phyloP scores from a whole-genome alignment of 2,113 vertebrate species.

The Cheilinus undulatus region DNA sequence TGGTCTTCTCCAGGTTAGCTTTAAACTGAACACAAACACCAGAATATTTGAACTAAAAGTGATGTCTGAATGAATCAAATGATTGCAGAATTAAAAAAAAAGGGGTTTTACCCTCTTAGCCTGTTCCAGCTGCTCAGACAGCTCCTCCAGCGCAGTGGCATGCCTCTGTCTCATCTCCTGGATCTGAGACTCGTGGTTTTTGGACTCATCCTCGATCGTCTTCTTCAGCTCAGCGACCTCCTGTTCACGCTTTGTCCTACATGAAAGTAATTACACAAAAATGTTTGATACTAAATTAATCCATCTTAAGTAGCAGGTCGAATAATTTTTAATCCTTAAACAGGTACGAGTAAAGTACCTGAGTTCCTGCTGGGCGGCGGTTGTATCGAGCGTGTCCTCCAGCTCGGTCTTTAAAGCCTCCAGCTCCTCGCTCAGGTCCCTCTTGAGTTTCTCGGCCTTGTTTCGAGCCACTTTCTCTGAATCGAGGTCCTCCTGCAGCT shows the following conservation, averaged over 20 bases:
- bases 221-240: constrained; percentile 98
- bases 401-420: constrained; percentile 97
- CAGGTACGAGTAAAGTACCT: constrained; percentile 88
- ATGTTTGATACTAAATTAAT: too few species aligned
- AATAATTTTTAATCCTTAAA: too few species aligned
- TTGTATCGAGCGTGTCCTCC: constrained; percentile 97
- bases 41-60: not conserved
- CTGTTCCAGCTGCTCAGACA: constrained; percentile 97
- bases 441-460: constrained; percentile 97
- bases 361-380: constrained; percentile 96
- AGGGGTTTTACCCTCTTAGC: constrained; percentile 91
- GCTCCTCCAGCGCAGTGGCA: constrained; percentile 89
- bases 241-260: constrained; percentile 95
- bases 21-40: constrained; percentile 86
- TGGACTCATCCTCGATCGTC: constrained; percentile 95
- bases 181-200: constrained; percentile 95
- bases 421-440: constrained; percentile 95
- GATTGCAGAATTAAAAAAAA: too few species aligned
- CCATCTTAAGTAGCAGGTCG: too few species aligned
- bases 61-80: too few species aligned
- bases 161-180: constrained; percentile 97
- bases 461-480: constrained; percentile 92
- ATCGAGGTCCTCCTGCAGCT: constrained; percentile 97
- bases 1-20: constrained; percentile 96
- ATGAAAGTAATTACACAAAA: not conserved